Evolutionary conservation across 2,113 vertebrate species (phyloP).

Genomic region (Aegypius monachus): DNA sequence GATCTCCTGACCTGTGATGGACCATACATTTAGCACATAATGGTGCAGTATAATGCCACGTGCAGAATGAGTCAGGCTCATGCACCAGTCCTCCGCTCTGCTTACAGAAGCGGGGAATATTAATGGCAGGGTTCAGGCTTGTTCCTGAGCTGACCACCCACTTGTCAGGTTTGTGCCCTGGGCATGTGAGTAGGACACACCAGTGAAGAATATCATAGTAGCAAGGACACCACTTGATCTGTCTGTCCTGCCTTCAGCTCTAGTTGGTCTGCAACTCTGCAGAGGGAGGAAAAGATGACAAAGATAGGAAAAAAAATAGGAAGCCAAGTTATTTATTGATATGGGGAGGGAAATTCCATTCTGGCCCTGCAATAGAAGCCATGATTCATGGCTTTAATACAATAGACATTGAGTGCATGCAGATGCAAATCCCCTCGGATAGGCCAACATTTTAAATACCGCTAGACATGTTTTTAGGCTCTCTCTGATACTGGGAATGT

Average conservation of each 20-base stretch:
- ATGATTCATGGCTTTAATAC: not conserved
- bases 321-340: slow-evolving; percentile 21
- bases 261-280: not conserved
- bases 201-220: not conserved
- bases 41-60: not conserved
- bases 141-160: not conserved
- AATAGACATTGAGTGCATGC: not conserved
- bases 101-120: not conserved
- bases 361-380: not conserved
- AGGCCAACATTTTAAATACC: slow-evolving; percentile 9
- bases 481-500: not conserved
- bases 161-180: not conserved
- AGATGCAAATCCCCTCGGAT: not conserved
- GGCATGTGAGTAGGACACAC: not conserved
- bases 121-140: not conserved
- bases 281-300: not conserved
- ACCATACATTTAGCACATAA: not conserved
- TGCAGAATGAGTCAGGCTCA: not conserved
- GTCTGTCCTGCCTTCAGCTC: not conserved
- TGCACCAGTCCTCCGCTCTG: not conserved
- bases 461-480: not conserved
- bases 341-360: not conserved
- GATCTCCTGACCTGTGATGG: not conserved
- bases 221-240: not conserved
- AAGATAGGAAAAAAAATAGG: not conserved